phyloP scores from a whole-genome alignment of 2,888 invertebrate species.

The Tridacna gigas region DNA sequence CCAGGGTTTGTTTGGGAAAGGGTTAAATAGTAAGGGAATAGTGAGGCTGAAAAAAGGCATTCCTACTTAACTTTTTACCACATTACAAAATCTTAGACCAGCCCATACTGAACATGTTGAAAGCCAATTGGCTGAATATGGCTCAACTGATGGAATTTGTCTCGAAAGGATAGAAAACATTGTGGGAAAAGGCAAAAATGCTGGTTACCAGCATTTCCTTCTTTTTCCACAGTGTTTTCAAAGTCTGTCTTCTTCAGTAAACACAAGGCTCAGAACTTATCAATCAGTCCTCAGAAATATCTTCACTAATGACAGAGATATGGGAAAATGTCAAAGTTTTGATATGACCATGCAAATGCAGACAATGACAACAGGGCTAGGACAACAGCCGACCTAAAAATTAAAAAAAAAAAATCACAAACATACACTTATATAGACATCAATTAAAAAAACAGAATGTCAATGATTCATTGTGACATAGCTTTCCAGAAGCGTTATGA shows the following conservation, averaged over 20 bases:
- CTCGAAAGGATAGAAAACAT: background rate
- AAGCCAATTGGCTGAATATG: background rate
- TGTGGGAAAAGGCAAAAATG: background rate
- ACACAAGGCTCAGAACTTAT: no score
- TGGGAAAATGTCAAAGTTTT: no score
- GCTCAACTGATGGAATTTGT: no score
- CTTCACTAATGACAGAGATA: no score
- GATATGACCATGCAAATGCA: background rate
- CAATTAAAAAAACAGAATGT: conserved; percentile 35
- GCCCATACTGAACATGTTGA: background rate
- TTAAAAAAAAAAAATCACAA: conserved; percentile 22
- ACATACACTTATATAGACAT: conserved; percentile 52
- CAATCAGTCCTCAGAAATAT: no score
- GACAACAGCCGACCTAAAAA: background rate
- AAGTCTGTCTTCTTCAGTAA: no score
- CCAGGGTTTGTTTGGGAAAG: background rate
- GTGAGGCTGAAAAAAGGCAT: no score
- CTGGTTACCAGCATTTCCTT: background rate
- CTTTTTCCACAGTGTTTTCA: no score
- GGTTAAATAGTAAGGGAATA: no score
- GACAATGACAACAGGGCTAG: background rate
- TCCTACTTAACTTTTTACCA: no score
- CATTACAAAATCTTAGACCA: no score
- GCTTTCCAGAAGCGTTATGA: conserved; percentile 58
- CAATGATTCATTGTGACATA: conserved; percentile 18